These are phyloP conservation scores for Rhabdomys pumilio DNA, from an alignment of 2,797 vertebrate species.

Conservation along the genomic window DNA sequence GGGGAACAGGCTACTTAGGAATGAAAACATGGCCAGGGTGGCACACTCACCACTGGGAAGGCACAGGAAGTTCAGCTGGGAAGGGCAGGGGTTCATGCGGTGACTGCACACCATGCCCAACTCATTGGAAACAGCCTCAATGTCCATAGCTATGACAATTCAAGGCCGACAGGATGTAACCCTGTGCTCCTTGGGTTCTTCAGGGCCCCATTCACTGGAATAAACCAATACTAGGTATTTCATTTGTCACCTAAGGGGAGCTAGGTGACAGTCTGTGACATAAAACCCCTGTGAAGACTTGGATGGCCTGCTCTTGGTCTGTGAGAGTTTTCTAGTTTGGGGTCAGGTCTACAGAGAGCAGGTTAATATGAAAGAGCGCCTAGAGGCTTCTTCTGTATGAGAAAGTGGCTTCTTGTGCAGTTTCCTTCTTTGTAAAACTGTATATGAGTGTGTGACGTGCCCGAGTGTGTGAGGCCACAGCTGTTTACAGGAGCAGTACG, in stretches of 20 bases:
- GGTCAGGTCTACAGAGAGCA: not conserved
- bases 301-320: not conserved
- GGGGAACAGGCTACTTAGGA: not conserved
- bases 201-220: not conserved
- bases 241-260: not conserved
- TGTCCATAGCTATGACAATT: not conserved
- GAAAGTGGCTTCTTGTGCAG: accelerated
- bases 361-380: not conserved
- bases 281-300: not conserved
- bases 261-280: not conserved
- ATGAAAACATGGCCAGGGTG: not conserved
- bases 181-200: not conserved
- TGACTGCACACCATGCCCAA: too few relatives aligned
- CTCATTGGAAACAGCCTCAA: accelerated
- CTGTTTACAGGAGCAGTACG: not conserved
- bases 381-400: accelerated
- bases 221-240: not conserved
- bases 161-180: not conserved
- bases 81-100: too few relatives aligned
- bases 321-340: too few relatives aligned
- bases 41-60: not conserved
- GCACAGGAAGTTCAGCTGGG: not conserved
- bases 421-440: not conserved
- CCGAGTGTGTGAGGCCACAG: not conserved
- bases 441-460: not conserved